Base-by-base conservation (phyloP, 2,113 vertebrate species). In the Psilopsiagon aymara region DNA sequence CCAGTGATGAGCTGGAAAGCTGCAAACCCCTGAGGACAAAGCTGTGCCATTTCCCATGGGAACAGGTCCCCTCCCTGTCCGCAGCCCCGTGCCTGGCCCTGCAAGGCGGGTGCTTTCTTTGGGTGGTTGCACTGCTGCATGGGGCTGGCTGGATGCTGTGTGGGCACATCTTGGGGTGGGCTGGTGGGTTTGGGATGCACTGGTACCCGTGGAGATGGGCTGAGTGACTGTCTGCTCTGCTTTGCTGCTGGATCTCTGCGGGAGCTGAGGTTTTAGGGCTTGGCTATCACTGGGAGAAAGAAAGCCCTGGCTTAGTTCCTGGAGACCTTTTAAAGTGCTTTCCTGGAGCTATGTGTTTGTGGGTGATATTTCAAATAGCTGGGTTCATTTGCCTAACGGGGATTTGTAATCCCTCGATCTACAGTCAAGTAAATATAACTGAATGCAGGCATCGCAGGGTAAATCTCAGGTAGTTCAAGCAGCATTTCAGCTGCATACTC, bases 41-140 rank as follows among this genome's bases (percentile, higher is more conserved):
- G 90, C 71, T 2, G 10, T 41, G 69, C 82, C 44, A 1, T 8
- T 15, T 12, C 43, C 79, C 74, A 33, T 41, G 31, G 35, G 4
- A 47, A 57, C 19, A 47, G 71, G 76, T 53, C 86, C 81, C 73
- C 19, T 86, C 53, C 53, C 49, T 20, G 77, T 41, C 89, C 9
- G 47, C 79, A 17, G 57, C 21, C 60, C 29, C 79, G 10, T 25
- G 20, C 44, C 62, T 17, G 80, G 74, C 62, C 12, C 5, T 8
- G 85, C 73, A 10, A 13, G 71, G 52, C 5, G 19, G 44, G 69
- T 19, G 68, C 71, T 90, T n/a, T 8, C 2, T 12, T 18, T n/a
- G 0, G 18, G 52, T 13, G 80, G 57, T 80, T 92, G 83, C 19
- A 5, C 41, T 79, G 85, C 39, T 97, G 97, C 95, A 95, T 97